These are phyloP conservation scores for Plectus sambesii DNA, from an alignment of 1,140 invertebrate species.

Conservation along the genomic window DNA sequence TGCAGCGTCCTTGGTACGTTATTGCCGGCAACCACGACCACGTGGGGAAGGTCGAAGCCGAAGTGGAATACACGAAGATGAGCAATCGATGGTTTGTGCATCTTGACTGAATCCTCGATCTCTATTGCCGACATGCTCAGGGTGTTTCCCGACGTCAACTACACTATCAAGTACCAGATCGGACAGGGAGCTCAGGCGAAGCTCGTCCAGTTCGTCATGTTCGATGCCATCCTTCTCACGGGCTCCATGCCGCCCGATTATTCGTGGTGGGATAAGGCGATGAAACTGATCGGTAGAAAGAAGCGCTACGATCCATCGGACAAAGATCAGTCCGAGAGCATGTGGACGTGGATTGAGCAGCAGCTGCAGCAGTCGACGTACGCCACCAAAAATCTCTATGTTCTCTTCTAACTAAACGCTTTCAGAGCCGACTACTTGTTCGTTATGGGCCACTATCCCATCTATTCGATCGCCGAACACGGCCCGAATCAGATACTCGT, in stretches of 20 bases:
- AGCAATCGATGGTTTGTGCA: slow-evolving; percentile 44
- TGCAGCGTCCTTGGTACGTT: slow-evolving; percentile 46
- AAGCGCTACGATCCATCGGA: neutral
- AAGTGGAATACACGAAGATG: slow-evolving; percentile 35
- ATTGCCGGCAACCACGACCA: slow-evolving; percentile 50
- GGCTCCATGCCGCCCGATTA: slow-evolving; percentile 15
- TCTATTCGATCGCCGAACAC: slow-evolving; percentile 47
- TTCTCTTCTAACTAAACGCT: neutral
- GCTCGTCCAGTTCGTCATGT: neutral
- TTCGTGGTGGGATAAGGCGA: no score
- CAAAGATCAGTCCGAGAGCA: neutral
- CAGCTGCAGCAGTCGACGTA: neutral
- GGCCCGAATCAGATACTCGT: slow-evolving; percentile 47
- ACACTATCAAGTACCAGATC: neutral
- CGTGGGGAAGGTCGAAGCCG: slow-evolving; percentile 38
- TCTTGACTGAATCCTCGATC: neutral
- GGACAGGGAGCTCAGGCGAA: neutral
- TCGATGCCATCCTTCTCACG: neutral
- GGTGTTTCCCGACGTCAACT: neutral
- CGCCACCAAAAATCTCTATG: neutral
- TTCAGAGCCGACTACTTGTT: slow-evolving; percentile 46
- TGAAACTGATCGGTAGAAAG: no score
- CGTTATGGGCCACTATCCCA: slow-evolving; percentile 49
- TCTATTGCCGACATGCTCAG: neutral
- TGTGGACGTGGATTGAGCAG: neutral